Evolutionary conservation across 2,113 vertebrate genomes (phyloP).

Genomic region (Mesoclemmys tuberculata): DNA sequence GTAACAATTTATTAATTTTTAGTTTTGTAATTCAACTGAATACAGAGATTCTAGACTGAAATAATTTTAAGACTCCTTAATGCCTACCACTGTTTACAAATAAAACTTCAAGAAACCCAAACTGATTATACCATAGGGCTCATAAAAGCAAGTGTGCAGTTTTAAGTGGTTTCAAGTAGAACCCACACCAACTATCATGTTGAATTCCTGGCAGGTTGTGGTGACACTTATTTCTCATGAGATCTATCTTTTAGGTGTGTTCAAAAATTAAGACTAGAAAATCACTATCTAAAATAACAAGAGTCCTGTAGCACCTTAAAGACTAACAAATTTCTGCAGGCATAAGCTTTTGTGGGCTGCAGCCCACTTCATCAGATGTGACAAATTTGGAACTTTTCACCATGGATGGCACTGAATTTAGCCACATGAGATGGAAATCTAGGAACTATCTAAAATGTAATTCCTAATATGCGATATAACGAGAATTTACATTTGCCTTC

Average conservation of each 20-base stretch:
- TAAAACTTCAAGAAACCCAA: background rate
- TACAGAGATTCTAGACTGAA: background rate
- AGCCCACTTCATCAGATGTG: too few species aligned
- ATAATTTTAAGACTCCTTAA: background rate
- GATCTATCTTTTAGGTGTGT: background rate
- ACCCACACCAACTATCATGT: background rate
- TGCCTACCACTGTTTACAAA: constrained; percentile 2
- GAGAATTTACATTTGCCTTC: background rate
- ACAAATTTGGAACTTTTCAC: too few species aligned
- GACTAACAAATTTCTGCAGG: too few species aligned
- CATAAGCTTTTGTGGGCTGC: too few species aligned
- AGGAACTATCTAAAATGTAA: constrained; percentile 2
- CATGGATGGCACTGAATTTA: too few species aligned
- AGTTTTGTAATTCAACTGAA: background rate
- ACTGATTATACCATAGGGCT: background rate
- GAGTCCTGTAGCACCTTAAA: too few species aligned
- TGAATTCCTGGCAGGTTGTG: background rate
- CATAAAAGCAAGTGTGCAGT: background rate
- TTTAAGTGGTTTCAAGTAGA: constrained; percentile 34
- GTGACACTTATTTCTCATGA: constrained; percentile 5
- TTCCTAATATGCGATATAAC: background rate
- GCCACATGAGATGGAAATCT: too few species aligned
- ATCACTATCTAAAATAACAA: constrained; percentile 8
- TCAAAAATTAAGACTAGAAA: constrained; percentile 13
- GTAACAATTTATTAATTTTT: background rate